Conservation (phyloP, 2,888 invertebrate species). For the Pristionchus japonicus region DNA sequence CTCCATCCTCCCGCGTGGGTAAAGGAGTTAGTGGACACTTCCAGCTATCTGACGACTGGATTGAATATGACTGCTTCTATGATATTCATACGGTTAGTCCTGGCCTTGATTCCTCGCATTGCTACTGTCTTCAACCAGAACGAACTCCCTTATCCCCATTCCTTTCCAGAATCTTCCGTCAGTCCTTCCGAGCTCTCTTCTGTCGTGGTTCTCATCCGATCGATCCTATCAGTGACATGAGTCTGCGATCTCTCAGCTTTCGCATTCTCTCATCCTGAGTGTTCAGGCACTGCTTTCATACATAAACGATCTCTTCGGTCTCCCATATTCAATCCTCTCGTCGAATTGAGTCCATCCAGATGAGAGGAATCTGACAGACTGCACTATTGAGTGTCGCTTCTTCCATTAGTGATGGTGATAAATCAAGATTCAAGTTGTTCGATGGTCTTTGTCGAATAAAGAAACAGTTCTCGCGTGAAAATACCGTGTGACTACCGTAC, state of each 20-base stretch:
- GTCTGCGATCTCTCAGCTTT: constrained; percentile 5
- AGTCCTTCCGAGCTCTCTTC: constrained; percentile 2
- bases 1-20: constrained; percentile 3
- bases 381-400: not conserved
- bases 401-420: too few relatives aligned
- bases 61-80: constrained; percentile 25
- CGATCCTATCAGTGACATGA: constrained; percentile 20
- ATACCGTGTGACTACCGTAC: too few relatives aligned
- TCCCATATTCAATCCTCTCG: not conserved
- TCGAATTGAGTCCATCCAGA: constrained; percentile 25
- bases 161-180: constrained; percentile 7
- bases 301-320: constrained; percentile 16
- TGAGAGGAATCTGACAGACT: not conserved
- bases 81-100: constrained; percentile 12
- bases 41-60: not conserved
- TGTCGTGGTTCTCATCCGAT: not conserved
- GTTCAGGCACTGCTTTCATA: constrained; percentile 15
- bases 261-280: not conserved
- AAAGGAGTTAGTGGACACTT: not conserved
- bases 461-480: too few relatives aligned
- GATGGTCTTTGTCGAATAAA: too few relatives aligned
- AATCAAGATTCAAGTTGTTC: not conserved
- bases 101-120: not conserved
- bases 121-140: too few relatives aligned
- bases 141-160: too few relatives aligned